phyloP scores from a whole-genome alignment of 1,140 invertebrate genomes.

The Drosophila funebris region DNA sequence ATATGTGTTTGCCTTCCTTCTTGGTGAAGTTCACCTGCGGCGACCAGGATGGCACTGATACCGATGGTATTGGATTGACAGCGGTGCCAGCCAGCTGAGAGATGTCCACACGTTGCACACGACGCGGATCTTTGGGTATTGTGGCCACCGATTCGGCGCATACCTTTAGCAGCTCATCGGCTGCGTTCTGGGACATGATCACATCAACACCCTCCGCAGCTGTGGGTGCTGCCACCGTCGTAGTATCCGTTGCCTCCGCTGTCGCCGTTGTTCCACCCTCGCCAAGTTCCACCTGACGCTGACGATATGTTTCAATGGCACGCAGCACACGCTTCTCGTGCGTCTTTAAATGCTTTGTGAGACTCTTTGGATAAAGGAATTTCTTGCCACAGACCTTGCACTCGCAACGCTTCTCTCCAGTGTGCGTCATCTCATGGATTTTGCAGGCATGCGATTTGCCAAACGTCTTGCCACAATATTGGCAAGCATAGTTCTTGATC shows the following conservation, averaged over 20 bases:
- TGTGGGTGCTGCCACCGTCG: not conserved
- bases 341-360: constrained; percentile 80
- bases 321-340: constrained; percentile 77
- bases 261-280: constrained; percentile 23
- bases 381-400: constrained; percentile 81
- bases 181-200: constrained; percentile 64
- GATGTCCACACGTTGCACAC: constrained; percentile 74
- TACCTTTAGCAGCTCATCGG: constrained; percentile 78
- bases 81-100: constrained; percentile 71
- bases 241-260: constrained; percentile 23
- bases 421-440: constrained; percentile 82
- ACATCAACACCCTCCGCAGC: constrained; percentile 21
- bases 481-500: constrained; percentile 79
- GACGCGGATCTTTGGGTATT: constrained; percentile 74
- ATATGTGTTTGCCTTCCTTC: constrained; percentile 79
- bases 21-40: constrained; percentile 80
- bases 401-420: constrained; percentile 84
- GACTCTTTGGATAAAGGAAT: constrained; percentile 78
- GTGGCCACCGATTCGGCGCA: constrained; percentile 77
- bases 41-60: constrained; percentile 76
- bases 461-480: constrained; percentile 81
- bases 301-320: constrained; percentile 77
- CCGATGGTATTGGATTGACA: constrained; percentile 76
- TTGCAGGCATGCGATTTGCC: constrained; percentile 81
- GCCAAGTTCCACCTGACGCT: constrained; percentile 73